Base-by-base conservation (phyloP, 2,888 invertebrate genomes). In the Dorcus hopei region DNA sequence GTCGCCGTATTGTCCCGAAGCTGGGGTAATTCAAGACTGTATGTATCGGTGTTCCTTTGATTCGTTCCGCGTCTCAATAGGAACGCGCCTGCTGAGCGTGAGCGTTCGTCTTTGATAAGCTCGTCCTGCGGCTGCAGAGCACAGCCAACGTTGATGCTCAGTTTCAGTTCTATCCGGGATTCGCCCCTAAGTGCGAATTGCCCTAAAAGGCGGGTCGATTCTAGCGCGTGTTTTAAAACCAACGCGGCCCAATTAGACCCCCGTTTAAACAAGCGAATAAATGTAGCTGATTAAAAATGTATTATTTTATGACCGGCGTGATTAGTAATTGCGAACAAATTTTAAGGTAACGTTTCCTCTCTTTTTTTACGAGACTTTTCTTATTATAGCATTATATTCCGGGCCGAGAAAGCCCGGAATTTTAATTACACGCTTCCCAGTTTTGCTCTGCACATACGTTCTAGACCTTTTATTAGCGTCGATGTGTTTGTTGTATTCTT, bases 301-400 rank as follows among this genome's bases (percentile, higher is more conserved):
- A 68, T 61, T 64, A 68, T 62, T 70, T 70, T 61, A 70, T 70
- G 70, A 63, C 68, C 48, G 68, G 68, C 52, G 70, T 70, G 26
- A 68, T 70, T 56, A 67, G 65, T 57, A 70, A 68, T 65, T 68
- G 68, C 62, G 70, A 70, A 61, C 68, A 70, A 63, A 70, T 70
- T 33, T 62, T 70, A 61, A 70, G 68, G 70, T 70, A 70, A 69
- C 42, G 54, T 45, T 14, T 9, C 26, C 26, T 33, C 3, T 33
- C 26, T 26, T 33, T 33, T 33, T 33, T 33, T 33, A 33, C 26
- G 26, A 33, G 26, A 33, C 26, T 33, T 33, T 33, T 33, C 26
- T 33, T 33, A 33, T 33, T 33, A 3, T 33, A 33, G 26, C 26
- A 33, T 33, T 33, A 19, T 2, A 33, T 33, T 33, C 26, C 26